Evolutionary conservation across 2,113 vertebrate genomes (phyloP).

Genomic region (Dunckerocampus dactyliophorus): DNA sequence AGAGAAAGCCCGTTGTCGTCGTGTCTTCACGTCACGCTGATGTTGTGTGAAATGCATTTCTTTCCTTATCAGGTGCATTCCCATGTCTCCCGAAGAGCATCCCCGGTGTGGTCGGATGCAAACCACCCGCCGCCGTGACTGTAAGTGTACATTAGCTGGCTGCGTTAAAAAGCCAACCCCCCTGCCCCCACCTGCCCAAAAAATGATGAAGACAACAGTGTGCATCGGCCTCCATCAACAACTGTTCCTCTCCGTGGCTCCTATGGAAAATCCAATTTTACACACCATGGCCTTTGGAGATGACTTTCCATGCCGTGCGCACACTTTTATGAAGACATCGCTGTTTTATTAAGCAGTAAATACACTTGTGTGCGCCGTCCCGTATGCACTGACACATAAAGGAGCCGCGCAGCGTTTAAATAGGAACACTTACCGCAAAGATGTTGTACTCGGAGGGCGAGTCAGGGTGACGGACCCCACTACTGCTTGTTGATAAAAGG

Average conservation of each 20-base stretch:
- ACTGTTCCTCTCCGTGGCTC: conserved; percentile 69
- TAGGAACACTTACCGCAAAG: conserved; percentile 48
- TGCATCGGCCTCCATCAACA: conserved; percentile 68
- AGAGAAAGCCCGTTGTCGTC: too few relatives aligned
- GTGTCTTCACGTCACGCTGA: too few relatives aligned
- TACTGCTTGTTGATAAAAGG: conserved; percentile 17
- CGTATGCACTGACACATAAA: conserved; percentile 54
- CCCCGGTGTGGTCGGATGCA: conserved; percentile 25
- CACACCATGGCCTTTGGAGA: conserved; percentile 71
- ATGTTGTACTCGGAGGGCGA: conserved; percentile 11
- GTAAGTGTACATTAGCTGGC: conserved; percentile 39
- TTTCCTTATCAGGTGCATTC: neutral
- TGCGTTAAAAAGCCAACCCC: conserved; percentile 48
- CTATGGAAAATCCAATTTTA: conserved; percentile 78
- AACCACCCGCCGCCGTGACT: conserved; percentile 20
- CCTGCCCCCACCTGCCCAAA: neutral
- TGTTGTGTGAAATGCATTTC: neutral
- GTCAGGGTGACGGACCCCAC: too few relatives aligned
- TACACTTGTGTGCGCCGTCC: conserved; percentile 62
- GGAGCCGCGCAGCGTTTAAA: conserved; percentile 54
- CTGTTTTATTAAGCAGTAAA: conserved; percentile 76
- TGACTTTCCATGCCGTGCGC: conserved; percentile 64
- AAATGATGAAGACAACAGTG: conserved; percentile 53
- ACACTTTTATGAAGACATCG: conserved; percentile 73
- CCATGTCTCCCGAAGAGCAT: too few relatives aligned